Evolutionary conservation across 35 echinoderm and acorn worm species (phyloP), one percentile per base, ranked within the genome.

Genomic region (Amphiura filiformis): DNA sequence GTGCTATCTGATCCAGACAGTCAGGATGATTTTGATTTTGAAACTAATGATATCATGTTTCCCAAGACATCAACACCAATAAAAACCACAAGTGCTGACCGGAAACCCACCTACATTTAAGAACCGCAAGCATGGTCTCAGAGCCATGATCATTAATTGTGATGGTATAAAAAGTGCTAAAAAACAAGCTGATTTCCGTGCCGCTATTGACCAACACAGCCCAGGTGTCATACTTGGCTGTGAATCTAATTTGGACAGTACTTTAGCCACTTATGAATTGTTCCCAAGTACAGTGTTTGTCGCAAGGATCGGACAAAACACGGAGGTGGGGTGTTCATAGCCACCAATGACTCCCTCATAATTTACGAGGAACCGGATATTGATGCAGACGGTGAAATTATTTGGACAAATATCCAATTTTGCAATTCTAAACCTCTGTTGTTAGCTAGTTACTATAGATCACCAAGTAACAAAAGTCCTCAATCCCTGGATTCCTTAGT

Each of bases 111-210:
- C 78, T 4, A 13, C 34, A 39, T 22, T 18, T 7, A 83, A 83
- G 47, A 65, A 77, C 38, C 57, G 61, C 56, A 86, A 75, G 34
- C 26, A 47, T 1, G 35, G 36, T 76, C 35, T 76, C 65, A 79
- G 75, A 56, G 78, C 77, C 37, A 88, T 88, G 86, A 76, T 88
- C n/a, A 56, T 88, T 37, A 88, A 88, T 38, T 88, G 76, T 39
- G 47, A 88, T 57, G 86, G 86, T 30, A 70, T 36, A 38, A 32
- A 79, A 88, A 56, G 44, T 47, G 13, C 0, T 15, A 23, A 76
- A 0, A 88, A 80, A 39, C 31, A 44, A 31, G 37, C 86, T 26
- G 26, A 34, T 13, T 86, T 86, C 39, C 0, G 39, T 30, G 64
- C 84, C 52, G 2, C 65, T 32, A 86, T 86, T 38, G 84, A 86